Percentiles rank a stretch among this genome's conserved stretches.
Conservation (phyloP, 2,113 vertebrate genomes). For the Geococcyx californianus region DNA sequence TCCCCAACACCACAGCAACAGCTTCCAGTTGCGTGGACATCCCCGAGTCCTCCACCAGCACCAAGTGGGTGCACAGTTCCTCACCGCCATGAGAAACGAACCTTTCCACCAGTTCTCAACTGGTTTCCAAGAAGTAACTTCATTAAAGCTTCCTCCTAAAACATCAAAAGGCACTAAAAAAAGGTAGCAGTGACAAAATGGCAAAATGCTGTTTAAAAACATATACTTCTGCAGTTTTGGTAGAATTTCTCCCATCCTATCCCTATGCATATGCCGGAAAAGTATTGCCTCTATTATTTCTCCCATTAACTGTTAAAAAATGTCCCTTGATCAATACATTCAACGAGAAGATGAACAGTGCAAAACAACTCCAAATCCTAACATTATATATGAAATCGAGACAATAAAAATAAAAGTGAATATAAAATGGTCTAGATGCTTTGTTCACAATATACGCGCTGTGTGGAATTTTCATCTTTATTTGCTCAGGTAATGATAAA, state of each 20-base stretch:
- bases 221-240: neutral
- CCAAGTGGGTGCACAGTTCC: accelerated
- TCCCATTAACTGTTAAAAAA: neutral
- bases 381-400: neutral
- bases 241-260: neutral
- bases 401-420: neutral
- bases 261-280: neutral
- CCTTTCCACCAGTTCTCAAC: neutral
- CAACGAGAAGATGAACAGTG: neutral
- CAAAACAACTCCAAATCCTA: neutral
- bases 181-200: neutral
- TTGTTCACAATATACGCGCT: neutral
- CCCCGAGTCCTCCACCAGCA: neutral
- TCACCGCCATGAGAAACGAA: accelerated
- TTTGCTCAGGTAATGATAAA: neutral
- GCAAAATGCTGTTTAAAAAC: neutral
- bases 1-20: accelerated
- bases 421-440: neutral
- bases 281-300: neutral
- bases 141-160: neutral
- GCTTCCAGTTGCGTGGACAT: accelerated
- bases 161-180: constrained; percentile 23
- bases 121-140: neutral
- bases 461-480: neutral
- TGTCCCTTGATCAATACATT: neutral